Conservation (phyloP, 2,888 invertebrate genomes). For the Acronicta leporina region DNA sequence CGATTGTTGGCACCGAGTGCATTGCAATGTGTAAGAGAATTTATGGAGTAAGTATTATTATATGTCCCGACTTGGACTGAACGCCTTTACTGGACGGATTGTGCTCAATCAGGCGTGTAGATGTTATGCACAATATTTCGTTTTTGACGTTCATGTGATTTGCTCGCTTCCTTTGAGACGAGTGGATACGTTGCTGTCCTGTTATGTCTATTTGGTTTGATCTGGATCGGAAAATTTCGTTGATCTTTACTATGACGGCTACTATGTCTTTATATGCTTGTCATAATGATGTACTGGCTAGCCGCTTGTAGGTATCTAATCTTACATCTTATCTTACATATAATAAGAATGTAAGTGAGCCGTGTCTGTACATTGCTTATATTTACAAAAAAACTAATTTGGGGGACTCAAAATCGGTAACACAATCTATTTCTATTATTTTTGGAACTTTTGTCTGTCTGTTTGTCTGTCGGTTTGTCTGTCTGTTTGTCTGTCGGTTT, state of each 20-base stretch:
- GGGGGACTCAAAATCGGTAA: no score
- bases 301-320: no score
- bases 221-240: not conserved
- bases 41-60: constrained; percentile 49
- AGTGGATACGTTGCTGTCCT: not conserved
- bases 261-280: no score
- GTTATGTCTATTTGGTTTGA: not conserved
- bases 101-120: constrained; percentile 16
- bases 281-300: no score
- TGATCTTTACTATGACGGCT: not conserved
- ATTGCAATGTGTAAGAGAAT: constrained; percentile 55
- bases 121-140: constrained; percentile 11
- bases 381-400: no score
- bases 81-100: constrained; percentile 27
- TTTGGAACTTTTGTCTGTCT: no score
- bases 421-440: no score
- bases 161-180: not conserved
- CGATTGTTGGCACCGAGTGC: constrained; percentile 67
- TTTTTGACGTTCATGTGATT: constrained; percentile 8
- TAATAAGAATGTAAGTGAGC: no score
- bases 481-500: no score
- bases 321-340: no score
- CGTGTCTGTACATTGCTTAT: no score
- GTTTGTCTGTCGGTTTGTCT: no score
- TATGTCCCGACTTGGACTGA: constrained; percentile 39